A percentile compares a stretch with the other conserved stretches of the same genome.
Conservation (phyloP, 2,888 invertebrate genomes). For the Gortyna flavago region DNA sequence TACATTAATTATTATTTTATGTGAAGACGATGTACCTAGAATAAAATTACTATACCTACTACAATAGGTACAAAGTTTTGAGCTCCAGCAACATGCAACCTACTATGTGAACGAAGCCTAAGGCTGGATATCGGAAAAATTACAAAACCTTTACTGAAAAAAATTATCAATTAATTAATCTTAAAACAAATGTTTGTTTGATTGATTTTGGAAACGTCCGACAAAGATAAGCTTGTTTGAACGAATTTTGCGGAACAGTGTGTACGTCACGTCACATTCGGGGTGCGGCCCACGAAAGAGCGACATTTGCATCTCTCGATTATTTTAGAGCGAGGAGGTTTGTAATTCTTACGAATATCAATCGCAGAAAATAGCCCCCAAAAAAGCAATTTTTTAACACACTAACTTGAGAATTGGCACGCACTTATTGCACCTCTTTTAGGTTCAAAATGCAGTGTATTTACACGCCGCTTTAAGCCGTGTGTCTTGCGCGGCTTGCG, state of each 20-base stretch:
- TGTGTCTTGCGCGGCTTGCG: too few relatives aligned
- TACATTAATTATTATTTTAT: too few relatives aligned
- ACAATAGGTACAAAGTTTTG: too few relatives aligned
- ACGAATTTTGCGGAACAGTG: neutral
- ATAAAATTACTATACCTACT: too few relatives aligned
- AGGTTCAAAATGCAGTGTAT: neutral
- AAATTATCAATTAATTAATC: constrained; percentile 39
- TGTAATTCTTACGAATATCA: too few relatives aligned
- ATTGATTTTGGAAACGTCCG: neutral
- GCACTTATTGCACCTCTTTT: neutral
- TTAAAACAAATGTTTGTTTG: constrained; percentile 18
- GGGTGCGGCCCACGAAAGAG: constrained; percentile 3
- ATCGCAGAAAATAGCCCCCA: too few relatives aligned
- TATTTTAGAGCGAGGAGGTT: neutral
- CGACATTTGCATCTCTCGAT: neutral
- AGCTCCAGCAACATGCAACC: too few relatives aligned
- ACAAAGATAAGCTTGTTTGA: constrained; percentile 23
- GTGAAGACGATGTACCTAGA: too few relatives aligned
- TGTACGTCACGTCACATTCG: neutral
- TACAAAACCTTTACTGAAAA: neutral
- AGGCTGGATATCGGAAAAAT: neutral
- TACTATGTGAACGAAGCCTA: neutral
- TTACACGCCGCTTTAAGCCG: too few relatives aligned
- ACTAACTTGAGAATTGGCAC: neutral
- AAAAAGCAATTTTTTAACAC: neutral